phyloP scores from a whole-genome alignment of 2,113 vertebrate species.

The Gobius niger region DNA sequence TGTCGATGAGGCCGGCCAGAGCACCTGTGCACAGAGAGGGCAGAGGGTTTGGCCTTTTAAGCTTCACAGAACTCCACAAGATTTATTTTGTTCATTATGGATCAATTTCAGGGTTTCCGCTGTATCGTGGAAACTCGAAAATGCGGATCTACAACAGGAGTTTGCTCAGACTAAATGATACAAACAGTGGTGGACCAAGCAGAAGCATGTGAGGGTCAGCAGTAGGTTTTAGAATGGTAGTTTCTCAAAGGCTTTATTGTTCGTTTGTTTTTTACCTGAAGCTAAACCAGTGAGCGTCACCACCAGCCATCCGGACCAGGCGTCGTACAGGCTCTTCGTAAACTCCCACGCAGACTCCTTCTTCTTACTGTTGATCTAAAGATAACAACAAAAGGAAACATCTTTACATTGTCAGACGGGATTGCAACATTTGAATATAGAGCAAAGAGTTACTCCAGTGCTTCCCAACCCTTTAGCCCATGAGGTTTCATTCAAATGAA shows the following conservation, averaged over 20 bases:
- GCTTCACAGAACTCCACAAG: background rate
- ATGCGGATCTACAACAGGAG: too few species aligned
- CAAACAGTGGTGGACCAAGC: conserved; percentile 13
- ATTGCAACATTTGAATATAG: too few species aligned
- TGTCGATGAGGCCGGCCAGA: conserved; percentile 97
- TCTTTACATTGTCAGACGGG: background rate
- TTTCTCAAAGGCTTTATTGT: conserved; percentile 1
- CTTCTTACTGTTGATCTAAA: conserved; percentile 97
- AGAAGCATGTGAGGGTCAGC: conserved; percentile 43
- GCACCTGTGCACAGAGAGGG: conserved; percentile 78
- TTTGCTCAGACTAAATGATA: background rate
- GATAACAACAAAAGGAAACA: conserved; percentile 7
- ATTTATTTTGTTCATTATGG: too few species aligned
- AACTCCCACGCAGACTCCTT: conserved; percentile 99
- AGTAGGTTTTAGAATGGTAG: conserved; percentile 8
- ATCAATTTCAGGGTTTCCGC: too few species aligned
- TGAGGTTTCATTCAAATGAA: too few species aligned
- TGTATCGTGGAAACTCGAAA: too few species aligned
- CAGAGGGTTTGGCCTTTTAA: background rate
- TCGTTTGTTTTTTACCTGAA: conserved; percentile 81
- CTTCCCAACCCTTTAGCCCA: too few species aligned
- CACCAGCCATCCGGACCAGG: conserved; percentile 98
- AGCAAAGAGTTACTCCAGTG: too few species aligned
- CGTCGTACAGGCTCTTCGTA: conserved; percentile 94
- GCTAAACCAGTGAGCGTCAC: conserved; percentile 95